Evolutionary conservation across 2,888 invertebrate genomes (phyloP), one percentile per base, ranked within the genome.

Genomic region (Leptopilina myrica): DNA sequence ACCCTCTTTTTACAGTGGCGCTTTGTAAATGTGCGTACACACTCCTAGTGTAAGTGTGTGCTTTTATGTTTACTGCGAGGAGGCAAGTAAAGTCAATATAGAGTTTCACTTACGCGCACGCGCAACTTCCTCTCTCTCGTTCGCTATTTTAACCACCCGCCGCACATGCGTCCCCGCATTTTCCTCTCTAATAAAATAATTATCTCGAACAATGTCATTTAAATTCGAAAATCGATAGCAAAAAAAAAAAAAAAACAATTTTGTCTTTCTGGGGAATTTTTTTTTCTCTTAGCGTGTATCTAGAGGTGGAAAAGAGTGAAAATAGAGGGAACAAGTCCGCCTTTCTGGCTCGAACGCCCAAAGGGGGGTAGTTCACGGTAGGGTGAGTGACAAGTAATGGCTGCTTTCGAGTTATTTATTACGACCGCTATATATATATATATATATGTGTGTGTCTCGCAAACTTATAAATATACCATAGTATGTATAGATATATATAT

Each of bases 41-140:
- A 8, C 43, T 20, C n/a, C 73, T 56, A 40, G 73, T 64, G 73
- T 78, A 26, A 33, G 59, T 78, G 49, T 78, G 49, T 56, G 66
- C 59, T 67, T 78, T 56, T 64, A 75, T 65, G 75, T 33, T 15
- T 78, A 56, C 69, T 15, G 62, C 73, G 69, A 80, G 76, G 77
- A 79, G 81, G 82, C 81, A 84, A 82, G 85, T 83, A 90, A 90
- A 91, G 91, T 91, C 91, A 90, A 91, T 91, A 91, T 91, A 91
- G 88, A 86, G 84, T 78, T 81, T 81, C 64, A 77, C 79, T 79
- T 84, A 66, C 84, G 90, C 91, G 90, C 90, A 89, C 85, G 88
- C 89, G 88, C 89, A 78, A 73, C 76, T 76, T 80, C 79, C 85
- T 81, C 84, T 81, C 84, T 89, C 90, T 89, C 20, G 20, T 20